Evolutionary conservation across 2,797 vertebrate genomes (phyloP), one percentile per base, ranked within the genome.

Genomic region (Ceyx erithaca): DNA sequence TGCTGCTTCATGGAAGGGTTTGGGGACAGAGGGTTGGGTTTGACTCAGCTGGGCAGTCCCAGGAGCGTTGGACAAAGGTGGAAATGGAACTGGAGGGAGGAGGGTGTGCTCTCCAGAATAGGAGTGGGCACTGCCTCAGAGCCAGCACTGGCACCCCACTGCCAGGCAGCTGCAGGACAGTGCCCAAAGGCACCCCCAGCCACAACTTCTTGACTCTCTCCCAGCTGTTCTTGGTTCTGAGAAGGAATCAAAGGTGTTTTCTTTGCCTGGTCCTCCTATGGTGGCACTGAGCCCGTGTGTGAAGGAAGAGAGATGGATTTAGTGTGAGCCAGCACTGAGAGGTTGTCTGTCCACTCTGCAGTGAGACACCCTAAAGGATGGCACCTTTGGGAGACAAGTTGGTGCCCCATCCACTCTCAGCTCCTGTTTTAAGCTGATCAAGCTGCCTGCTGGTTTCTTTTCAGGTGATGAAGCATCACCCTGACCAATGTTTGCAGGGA

Each of bases 1-100:
- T 92, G 87, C 87, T 94, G 78, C 89, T 76, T 92, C 90, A 80
- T 66, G 48, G 54, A 37, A 92, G 81, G 90, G 26, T 89, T 30
- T 58, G 54, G 90, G 87, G 80, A 68, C 64, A 19, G 17, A 33
- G 63, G 18, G 26, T 14, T 85, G 69, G 23, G 52, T 67, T 91
- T 71, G 59, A 40, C 30, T 69, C 41, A 23, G 35, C 14, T 48
- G 2, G 28, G 9, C 21, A 25, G 14, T 63, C 23, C 28, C 10
- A 72, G 17, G n/a, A 33, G 6, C 16, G 28, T 1, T 86, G 67
- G 59, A 37, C 62, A 64, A 72, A 77, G 25, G 33, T 68, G 66
- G 75, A 64, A 73, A 64, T 77, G 77, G 8, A n/a, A 67, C 25
- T 63, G 8, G 41, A 84, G 41, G 59, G 31, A 51, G 64, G 19